Conservation (phyloP, 2,113 vertebrate genomes). For the Lichenostomus cassidix region DNA sequence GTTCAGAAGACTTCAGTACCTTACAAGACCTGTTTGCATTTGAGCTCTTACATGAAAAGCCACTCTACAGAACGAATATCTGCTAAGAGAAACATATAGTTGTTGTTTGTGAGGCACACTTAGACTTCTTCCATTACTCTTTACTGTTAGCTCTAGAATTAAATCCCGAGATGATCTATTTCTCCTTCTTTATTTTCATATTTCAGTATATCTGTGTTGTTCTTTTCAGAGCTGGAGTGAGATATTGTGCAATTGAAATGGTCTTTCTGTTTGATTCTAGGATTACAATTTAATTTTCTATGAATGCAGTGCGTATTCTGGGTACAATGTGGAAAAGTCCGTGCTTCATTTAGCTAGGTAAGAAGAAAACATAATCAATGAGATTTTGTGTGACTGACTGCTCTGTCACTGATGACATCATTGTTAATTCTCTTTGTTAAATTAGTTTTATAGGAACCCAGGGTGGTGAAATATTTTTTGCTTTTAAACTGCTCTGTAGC, state of each 20-base stretch:
- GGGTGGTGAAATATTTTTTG: neutral
- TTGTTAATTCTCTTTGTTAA: neutral
- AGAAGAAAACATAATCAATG: neutral
- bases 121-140: neutral
- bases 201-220: neutral
- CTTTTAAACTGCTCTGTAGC: neutral
- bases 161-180: neutral
- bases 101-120: neutral
- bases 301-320: conserved; percentile 89
- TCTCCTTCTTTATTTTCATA: neutral
- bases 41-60: neutral
- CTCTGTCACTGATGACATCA: neutral
- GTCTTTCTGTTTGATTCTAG: conserved; percentile 65
- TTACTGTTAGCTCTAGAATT: neutral
- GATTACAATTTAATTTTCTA: conserved; percentile 85
- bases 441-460: neutral
- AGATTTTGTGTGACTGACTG: neutral
- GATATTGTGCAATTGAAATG: neutral
- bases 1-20: neutral
- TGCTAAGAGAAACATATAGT: neutral
- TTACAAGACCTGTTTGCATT: neutral
- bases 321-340: conserved; percentile 80
- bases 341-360: conserved; percentile 88
- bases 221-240: neutral
- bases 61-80: neutral